Conservation (phyloP, 2,797 vertebrate species). For the Petrocephalus sullivani region DNA sequence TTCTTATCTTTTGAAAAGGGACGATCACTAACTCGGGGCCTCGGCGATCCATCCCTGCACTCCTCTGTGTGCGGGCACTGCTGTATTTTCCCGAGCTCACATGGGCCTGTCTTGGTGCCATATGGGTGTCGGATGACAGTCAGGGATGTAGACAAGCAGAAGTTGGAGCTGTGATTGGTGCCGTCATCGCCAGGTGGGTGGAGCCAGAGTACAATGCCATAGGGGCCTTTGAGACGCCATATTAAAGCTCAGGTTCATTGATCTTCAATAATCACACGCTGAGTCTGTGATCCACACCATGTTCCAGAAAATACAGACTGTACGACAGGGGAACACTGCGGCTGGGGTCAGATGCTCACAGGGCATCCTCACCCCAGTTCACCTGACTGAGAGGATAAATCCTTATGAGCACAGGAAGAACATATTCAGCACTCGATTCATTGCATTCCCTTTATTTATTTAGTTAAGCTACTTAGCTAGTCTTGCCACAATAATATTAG, state of each 20-base stretch:
- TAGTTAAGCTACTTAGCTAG: neutral
- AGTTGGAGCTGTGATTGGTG: slow-evolving; percentile 67
- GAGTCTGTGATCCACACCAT: neutral
- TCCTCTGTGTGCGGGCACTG: slow-evolving; percentile 80
- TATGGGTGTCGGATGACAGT: slow-evolving; percentile 77
- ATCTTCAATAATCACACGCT: neutral
- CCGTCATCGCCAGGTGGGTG: slow-evolving; percentile 80
- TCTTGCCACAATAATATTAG: neutral
- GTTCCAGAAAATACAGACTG: neutral
- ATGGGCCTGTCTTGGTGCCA: slow-evolving; percentile 84
- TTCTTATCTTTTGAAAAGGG: slow-evolving; percentile 54
- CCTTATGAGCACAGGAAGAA: neutral
- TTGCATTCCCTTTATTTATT: neutral
- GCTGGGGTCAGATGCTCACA: neutral
- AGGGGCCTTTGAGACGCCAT: neutral
- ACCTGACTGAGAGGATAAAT: neutral
- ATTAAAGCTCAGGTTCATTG: neutral
- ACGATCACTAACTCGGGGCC: slow-evolving; percentile 89
- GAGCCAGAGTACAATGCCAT: neutral
- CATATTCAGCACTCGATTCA: neutral
- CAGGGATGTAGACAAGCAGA: slow-evolving; percentile 71
- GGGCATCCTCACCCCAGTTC: neutral
- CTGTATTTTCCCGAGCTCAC: slow-evolving; percentile 85
- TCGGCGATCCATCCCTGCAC: slow-evolving; percentile 79
- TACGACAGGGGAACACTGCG: neutral